Percentiles rank a stretch among this genome's conserved stretches.
phyloP scores from a whole-genome alignment of 2,113 vertebrate species.

The Eidolon helvum region DNA sequence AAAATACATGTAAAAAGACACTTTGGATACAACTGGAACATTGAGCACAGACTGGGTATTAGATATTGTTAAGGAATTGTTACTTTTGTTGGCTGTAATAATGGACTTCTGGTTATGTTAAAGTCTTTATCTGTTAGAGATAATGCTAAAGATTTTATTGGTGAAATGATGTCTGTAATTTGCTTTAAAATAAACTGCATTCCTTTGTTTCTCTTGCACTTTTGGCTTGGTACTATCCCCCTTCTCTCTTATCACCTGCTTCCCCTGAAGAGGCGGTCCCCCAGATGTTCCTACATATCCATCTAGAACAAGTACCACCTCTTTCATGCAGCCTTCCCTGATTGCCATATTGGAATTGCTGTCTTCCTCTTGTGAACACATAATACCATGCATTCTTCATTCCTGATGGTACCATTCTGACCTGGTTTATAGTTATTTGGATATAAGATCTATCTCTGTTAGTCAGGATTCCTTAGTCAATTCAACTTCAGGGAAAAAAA shows the following conservation, averaged over 20 bases:
- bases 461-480: background rate
- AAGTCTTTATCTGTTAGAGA: background rate
- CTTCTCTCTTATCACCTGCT: background rate
- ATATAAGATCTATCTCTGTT: background rate
- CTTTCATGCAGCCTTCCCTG: background rate
- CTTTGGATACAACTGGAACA: background rate
- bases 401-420: background rate
- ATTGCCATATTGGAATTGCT: background rate
- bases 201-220: background rate
- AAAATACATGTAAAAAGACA: background rate
- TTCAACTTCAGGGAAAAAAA: background rate
- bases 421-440: background rate
- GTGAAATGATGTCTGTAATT: background rate
- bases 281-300: background rate
- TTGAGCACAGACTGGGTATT: background rate
- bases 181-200: background rate
- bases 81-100: background rate
- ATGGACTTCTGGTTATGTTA: background rate
- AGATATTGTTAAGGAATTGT: background rate
- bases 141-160: background rate
- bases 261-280: background rate
- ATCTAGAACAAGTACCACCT: background rate
- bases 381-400: background rate
- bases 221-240: background rate
- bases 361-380: background rate